Evolutionary conservation across 2,113 vertebrate genomes (phyloP).

Genomic region (Lophius piscatorius): DNA sequence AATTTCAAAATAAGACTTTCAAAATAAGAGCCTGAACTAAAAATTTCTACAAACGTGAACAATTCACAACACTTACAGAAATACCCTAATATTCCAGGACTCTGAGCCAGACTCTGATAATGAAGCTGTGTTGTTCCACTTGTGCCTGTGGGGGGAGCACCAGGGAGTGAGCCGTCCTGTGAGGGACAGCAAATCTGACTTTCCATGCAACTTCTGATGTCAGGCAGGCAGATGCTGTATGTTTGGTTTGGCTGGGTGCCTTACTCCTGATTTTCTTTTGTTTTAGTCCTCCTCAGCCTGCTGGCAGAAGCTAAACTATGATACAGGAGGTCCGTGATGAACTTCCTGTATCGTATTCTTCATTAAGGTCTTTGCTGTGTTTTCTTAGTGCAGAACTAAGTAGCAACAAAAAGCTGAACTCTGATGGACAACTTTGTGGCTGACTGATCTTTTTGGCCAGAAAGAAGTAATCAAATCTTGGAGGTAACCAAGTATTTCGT

Average conservation of each 20-base stretch:
- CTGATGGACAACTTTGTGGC: not conserved
- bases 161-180: conserved; percentile 13
- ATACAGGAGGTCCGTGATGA: too few species aligned
- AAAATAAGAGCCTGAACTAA: too few species aligned
- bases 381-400: not conserved
- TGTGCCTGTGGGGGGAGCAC: conserved; percentile 28
- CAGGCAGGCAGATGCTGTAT: conserved; percentile 59
- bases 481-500: too few species aligned
- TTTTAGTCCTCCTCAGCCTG: conserved; percentile 42
- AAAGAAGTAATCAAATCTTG: not conserved
- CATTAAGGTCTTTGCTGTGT: too few species aligned
- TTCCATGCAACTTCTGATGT: conserved; percentile 23
- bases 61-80: too few species aligned
- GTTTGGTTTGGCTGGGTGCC: conserved; percentile 60
- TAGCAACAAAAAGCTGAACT: not conserved
- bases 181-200: conserved; percentile 23
- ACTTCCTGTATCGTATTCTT: too few species aligned
- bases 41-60: too few species aligned
- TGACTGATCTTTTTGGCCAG: not conserved
- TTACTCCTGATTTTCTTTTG: conserved; percentile 50
- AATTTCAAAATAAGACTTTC: too few species aligned
- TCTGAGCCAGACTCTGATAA: too few species aligned
- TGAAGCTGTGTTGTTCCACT: conserved; percentile 25
- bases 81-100: too few species aligned
- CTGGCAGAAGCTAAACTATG: not conserved